These are phyloP conservation scores for Sebastes fasciatus DNA, from an alignment of 2,113 vertebrate genomes.

Conservation along the genomic window DNA sequence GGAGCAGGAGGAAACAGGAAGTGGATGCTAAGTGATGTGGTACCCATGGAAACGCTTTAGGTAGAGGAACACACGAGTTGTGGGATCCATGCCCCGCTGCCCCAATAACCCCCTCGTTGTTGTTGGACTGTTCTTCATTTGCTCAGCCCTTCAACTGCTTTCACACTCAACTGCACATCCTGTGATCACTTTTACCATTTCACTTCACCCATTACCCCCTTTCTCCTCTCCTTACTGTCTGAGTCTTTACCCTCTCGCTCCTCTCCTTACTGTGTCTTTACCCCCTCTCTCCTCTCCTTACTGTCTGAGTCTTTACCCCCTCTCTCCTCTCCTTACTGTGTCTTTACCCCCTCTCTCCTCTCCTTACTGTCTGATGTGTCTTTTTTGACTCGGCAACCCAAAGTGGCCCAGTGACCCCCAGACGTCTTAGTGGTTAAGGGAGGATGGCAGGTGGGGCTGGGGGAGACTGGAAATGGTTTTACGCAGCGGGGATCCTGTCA, in stretches of 20 bases:
- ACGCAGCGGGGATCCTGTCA: constrained; percentile 21
- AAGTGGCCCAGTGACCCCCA: constrained; percentile 49
- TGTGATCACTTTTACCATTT: constrained; percentile 51
- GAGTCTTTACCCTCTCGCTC: neutral
- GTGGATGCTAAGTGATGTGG: constrained; percentile 66
- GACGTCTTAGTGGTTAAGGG: constrained; percentile 11
- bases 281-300: neutral
- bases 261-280: neutral
- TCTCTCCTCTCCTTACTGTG: constrained; percentile 1
- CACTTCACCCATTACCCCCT: constrained; percentile 13
- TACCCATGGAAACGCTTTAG: constrained; percentile 52
- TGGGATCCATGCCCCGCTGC: neutral
- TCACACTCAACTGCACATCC: constrained; percentile 45
- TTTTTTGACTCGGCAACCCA: constrained; percentile 32
- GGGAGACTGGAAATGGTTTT: constrained; percentile 17
- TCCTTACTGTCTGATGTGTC: constrained; percentile 24
- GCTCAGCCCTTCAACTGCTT: constrained; percentile 15
- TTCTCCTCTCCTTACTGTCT: neutral
- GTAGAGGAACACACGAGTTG: constrained; percentile 24
- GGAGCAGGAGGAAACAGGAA: constrained; percentile 71
- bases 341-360: too few species aligned
- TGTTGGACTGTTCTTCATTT: constrained; percentile 34
- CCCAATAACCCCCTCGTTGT: constrained; percentile 31
- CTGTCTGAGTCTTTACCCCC: neutral
- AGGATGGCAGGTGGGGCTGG: constrained; percentile 20